Percentiles rank a stretch among this genome's conserved stretches.
These are phyloP conservation scores for Morelia viridis DNA, from an alignment of 2,797 vertebrate genomes.

Conservation along the genomic window DNA sequence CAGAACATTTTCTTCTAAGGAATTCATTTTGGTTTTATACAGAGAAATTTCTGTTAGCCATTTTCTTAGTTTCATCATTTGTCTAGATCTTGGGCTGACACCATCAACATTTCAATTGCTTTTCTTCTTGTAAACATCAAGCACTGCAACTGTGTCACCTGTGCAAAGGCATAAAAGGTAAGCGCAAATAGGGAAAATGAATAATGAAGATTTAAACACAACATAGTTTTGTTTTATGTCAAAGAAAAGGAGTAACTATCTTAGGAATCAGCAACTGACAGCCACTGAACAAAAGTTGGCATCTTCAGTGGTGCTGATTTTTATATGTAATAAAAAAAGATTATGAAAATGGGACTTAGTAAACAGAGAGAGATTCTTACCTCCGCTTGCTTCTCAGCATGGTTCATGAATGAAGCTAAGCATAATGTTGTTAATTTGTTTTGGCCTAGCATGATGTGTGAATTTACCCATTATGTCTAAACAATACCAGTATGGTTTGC, in stretches of 20 bases:
- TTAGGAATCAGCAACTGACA: background rate
- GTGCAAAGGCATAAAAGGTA: slow-evolving; percentile 42
- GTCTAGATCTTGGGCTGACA: slow-evolving; percentile 39
- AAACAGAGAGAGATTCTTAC: background rate
- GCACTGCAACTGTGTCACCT: slow-evolving; percentile 65
- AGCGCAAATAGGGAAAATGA: slow-evolving; percentile 21
- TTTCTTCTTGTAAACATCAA: slow-evolving; percentile 64
- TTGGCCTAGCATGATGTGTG: background rate
- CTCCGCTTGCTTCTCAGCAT: background rate
- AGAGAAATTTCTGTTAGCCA: slow-evolving; percentile 61
- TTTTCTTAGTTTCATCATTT: slow-evolving; percentile 54
- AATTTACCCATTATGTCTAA: background rate
- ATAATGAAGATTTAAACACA: background rate
- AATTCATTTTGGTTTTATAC: slow-evolving; percentile 35
- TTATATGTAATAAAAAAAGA: background rate
- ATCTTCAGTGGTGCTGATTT: background rate
- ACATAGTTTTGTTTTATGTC: background rate
- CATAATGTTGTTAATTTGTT: background rate
- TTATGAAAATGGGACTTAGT: background rate
- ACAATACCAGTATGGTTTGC: background rate
- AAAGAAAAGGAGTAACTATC: background rate
- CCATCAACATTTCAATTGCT: slow-evolving; percentile 59
- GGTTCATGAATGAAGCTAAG: background rate
- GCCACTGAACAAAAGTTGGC: background rate
- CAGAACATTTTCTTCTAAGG: background rate